Conservation (phyloP, 2,797 vertebrate genomes). For the Premnoplex brunnescens region DNA sequence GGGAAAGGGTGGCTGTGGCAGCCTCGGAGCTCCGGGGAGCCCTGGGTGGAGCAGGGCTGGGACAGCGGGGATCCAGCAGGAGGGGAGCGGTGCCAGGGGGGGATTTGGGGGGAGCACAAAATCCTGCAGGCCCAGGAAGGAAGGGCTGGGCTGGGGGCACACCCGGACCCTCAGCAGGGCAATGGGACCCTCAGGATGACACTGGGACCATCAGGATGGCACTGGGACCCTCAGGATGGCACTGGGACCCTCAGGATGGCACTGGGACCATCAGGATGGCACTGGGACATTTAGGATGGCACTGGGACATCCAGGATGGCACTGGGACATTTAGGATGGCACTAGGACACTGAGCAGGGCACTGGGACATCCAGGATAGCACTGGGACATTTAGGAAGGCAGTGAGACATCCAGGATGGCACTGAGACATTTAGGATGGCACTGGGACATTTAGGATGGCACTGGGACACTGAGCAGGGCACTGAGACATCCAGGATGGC, state of each 20-base stretch:
- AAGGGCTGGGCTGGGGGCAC: not conserved
- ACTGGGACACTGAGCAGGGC: not conserved
- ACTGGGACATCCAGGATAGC: too few species aligned
- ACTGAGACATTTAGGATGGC: not conserved
- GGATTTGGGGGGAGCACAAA: too few species aligned
- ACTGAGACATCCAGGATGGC: not conserved
- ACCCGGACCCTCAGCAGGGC: not conserved
- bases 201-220: too few species aligned
- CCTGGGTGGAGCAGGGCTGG: rapidly evolving
- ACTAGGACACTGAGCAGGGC: too few species aligned
- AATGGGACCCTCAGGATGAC: not conserved
- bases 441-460: too few species aligned
- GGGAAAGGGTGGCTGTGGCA: rapidly evolving
- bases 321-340: too few species aligned
- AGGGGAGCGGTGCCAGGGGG: not conserved
- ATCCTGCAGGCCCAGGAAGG: not conserved
- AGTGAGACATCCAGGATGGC: not conserved
- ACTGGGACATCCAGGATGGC: not conserved
- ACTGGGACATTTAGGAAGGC: too few species aligned
- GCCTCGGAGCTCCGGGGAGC: not conserved
- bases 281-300: not conserved
- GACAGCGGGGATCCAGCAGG: rapidly evolving
- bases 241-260: too few species aligned
- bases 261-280: too few species aligned
- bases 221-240: too few species aligned